These are phyloP conservation scores for Abrostola triplasia DNA, from an alignment of 2,888 invertebrate genomes.

Conservation along the genomic window DNA sequence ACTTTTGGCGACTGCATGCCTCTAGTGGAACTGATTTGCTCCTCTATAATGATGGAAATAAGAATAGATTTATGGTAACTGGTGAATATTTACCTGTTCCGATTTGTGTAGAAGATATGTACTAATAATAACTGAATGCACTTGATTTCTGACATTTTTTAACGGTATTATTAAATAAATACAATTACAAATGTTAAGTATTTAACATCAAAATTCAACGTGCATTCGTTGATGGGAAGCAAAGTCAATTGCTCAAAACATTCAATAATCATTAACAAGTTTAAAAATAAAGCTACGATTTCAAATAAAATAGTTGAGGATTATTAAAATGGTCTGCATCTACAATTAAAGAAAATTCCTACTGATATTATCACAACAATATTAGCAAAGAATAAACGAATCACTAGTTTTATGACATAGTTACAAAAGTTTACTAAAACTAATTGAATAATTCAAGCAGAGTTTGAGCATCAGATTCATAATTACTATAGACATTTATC, in stretches of 20 bases:
- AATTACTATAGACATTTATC: slow-evolving; percentile 51
- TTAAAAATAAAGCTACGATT: slow-evolving; percentile 69
- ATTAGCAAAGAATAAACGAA: slow-evolving; percentile 75
- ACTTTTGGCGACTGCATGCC: slow-evolving; percentile 68
- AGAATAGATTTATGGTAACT: slow-evolving; percentile 42
- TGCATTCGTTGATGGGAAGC: slow-evolving; percentile 70
- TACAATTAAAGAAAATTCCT: slow-evolving; percentile 71
- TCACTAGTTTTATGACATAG: slow-evolving; percentile 65
- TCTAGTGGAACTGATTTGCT: slow-evolving; percentile 58
- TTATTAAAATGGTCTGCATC: slow-evolving; percentile 65
- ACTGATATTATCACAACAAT: slow-evolving; percentile 69
- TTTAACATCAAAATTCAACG: slow-evolving; percentile 64
- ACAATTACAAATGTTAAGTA: slow-evolving; percentile 31
- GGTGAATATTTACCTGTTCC: slow-evolving; percentile 56
- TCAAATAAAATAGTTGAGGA: slow-evolving; percentile 60
- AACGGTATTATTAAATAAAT: slow-evolving; percentile 29
- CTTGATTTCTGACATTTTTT: slow-evolving; percentile 58
- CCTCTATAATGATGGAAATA: slow-evolving; percentile 53
- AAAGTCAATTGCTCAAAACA: slow-evolving; percentile 63
- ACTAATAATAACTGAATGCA: slow-evolving; percentile 53
- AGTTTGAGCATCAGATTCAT: slow-evolving; percentile 84
- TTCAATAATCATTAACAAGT: slow-evolving; percentile 61
- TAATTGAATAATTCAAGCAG: slow-evolving; percentile 76
- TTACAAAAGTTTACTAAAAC: slow-evolving; percentile 70
- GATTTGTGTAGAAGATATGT: slow-evolving; percentile 51